Evolutionary conservation across 2,888 invertebrate species (phyloP), one percentile per base, ranked within the genome.

Genomic region (Junonia oenone): DNA sequence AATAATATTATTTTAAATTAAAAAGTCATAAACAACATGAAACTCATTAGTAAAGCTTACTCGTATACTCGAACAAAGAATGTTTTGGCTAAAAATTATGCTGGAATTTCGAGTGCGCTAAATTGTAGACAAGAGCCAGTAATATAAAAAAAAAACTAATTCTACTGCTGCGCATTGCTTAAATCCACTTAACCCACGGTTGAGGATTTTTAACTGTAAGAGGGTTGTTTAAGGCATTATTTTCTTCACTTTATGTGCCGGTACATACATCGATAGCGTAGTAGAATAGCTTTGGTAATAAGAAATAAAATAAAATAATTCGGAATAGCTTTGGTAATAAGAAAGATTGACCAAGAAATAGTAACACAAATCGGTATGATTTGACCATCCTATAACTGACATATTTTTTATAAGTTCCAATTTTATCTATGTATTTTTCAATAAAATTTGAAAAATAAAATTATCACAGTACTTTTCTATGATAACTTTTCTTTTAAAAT

Each of bases 131-230:
- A 40, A 40, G 19, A 19, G 19, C 11, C 11, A 40, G 11, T 19
- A n/a, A 17, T 15, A 17, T 38, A 40, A 40, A 40, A 29, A 29
- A 29, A 29, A 19, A 40, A 40, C 38, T 17, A 40, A 40, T 40
- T n/a, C 19, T 9, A n/a, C 13, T 27, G 1, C 27, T 22, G 22
- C 38, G 17, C 26, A 35, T 14, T 37, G 31, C 19, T 43, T 43
- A 49, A 56, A 48, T 52, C 56, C 48, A 43, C 51, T 43, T 56
- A 56, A 56, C 45, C 45, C n/a, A 15, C 43, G 19, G n/a, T 43
- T 19, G 27, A 31, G 40, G 33, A 22, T 52, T 56, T 52, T 49
- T 52, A 45, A 48, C 47, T 33, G 47, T 37, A 52, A 52, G 27
- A 15, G 43, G 35, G 11, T 19, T 35, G 27, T 14, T 19, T 19